A percentile compares a stretch with the other conserved stretches of the same genome.
phyloP scores from a whole-genome alignment of 2,888 invertebrate genomes.

The Pandemis cinnamomeana region DNA sequence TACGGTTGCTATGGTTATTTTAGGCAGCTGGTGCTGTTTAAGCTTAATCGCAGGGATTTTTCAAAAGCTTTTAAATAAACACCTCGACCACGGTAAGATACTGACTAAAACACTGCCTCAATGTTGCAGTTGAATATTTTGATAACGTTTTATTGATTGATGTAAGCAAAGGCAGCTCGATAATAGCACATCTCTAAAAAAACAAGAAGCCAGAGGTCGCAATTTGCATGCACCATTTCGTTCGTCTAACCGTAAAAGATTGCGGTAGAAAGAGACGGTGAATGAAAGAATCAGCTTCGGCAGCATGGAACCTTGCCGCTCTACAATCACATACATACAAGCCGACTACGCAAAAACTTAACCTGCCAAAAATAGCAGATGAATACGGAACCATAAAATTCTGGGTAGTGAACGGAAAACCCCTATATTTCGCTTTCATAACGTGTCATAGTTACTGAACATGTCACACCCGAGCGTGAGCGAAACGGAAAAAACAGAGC shows the following conservation, averaged over 20 bases:
- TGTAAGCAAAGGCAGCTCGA: no score
- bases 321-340: no score
- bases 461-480: conserved; percentile 59
- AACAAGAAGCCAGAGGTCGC: no score
- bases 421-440: conserved; percentile 57
- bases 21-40: conserved; percentile 7
- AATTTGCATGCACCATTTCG: no score
- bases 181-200: no score
- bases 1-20: neutral
- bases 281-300: no score
- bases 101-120: neutral
- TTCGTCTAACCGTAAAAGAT: no score
- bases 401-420: conserved; percentile 21
- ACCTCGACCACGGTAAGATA: neutral
- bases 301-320: no score
- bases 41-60: neutral
- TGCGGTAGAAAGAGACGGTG: no score
- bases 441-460: conserved; percentile 63
- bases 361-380: neutral
- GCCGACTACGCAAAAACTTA: neutral
- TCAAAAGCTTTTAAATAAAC: neutral
- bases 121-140: no score
- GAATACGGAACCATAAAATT: neutral
- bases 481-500: conserved; percentile 45
- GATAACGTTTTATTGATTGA: neutral